These are phyloP conservation scores for Microtus montanus DNA, from an alignment of 2,113 vertebrate genomes.

Conservation along the genomic window DNA sequence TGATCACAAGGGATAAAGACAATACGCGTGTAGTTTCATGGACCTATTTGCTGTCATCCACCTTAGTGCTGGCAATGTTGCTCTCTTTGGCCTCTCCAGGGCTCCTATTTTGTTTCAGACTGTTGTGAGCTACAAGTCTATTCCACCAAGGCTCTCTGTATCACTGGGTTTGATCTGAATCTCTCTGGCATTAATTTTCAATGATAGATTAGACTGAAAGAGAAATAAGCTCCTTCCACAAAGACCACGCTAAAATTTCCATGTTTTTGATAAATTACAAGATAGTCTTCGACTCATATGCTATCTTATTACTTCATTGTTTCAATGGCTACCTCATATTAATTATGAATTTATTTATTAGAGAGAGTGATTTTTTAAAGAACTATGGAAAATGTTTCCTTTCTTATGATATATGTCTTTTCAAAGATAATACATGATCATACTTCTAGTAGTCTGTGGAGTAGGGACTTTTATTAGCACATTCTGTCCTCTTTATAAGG, in stretches of 20 bases:
- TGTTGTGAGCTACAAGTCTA: neutral
- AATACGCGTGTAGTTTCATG: neutral
- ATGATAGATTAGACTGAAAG: neutral
- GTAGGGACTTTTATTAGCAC: neutral
- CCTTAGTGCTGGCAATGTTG: neutral
- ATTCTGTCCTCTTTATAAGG: neutral
- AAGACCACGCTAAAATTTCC: conserved; percentile 10
- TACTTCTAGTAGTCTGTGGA: neutral
- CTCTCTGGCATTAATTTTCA: neutral
- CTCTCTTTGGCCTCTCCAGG: neutral
- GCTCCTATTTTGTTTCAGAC: neutral
- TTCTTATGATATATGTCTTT: neutral
- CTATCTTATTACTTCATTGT: neutral
- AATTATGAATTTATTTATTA: conserved; percentile 27
- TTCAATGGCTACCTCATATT: neutral
- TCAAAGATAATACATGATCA: neutral
- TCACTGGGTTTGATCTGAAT: neutral
- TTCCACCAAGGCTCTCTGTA: neutral
- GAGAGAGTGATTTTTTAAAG: neutral
- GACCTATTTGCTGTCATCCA: neutral
- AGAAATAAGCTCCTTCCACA: neutral
- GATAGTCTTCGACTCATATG: neutral
- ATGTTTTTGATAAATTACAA: conserved; percentile 12
- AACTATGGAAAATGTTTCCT: neutral
- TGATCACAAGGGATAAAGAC: neutral